Evolutionary conservation across 2,797 vertebrate genomes (phyloP).

Genomic region (Delichon dasypus): DNA sequence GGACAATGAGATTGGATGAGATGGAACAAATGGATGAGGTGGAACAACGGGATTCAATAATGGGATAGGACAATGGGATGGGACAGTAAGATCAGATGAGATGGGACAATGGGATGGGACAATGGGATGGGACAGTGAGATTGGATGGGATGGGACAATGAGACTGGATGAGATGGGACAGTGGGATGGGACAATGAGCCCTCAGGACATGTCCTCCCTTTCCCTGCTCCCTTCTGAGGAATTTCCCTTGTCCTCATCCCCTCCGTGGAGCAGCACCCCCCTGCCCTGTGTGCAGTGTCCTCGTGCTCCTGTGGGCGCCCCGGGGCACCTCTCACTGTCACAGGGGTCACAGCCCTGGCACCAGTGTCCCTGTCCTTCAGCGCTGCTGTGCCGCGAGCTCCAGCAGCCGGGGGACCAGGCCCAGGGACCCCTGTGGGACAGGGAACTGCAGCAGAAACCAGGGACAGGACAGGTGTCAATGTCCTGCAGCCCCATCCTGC

Average conservation of each 20-base stretch:
- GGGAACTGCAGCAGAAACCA: neutral
- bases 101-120: too few relatives aligned
- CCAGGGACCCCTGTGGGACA: too few relatives aligned
- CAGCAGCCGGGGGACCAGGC: neutral
- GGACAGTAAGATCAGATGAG: too few relatives aligned
- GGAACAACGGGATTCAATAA: too few relatives aligned
- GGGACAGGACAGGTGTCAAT: neutral
- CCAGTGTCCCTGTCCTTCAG: neutral
- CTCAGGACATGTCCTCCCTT: neutral
- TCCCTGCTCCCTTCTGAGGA: neutral
- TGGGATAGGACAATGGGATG: too few relatives aligned
- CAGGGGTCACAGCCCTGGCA: neutral
- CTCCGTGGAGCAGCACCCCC: neutral
- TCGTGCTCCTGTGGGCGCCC: neutral
- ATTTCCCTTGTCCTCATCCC: neutral
- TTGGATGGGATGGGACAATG: too few relatives aligned
- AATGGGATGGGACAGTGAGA: too few relatives aligned
- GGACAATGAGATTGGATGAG: too few relatives aligned
- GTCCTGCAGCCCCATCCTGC: neutral
- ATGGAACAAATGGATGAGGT: too few relatives aligned
- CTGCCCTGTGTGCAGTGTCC: accelerated
- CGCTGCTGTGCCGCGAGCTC: accelerated
- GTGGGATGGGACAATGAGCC: too few relatives aligned
- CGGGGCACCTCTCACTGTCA: neutral
- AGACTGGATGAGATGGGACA: too few relatives aligned